A percentile compares a stretch with the other conserved stretches of the same genome.
phyloP scores from a whole-genome alignment of 2,888 invertebrate species.

The Poecilobothrus nobilitatus region DNA sequence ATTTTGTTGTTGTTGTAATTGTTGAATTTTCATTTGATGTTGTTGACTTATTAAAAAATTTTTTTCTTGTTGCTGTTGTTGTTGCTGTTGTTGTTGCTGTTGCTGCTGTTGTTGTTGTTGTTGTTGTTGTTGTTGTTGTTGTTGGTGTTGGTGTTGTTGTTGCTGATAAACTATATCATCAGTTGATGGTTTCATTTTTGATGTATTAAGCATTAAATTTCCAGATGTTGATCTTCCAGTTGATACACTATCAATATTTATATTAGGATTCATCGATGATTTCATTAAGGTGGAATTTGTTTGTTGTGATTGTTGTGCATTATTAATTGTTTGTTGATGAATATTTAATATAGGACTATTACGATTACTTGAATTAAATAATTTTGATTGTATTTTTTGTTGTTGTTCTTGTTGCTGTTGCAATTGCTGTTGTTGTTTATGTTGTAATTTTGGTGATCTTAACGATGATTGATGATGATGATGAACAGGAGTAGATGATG shows the following conservation, averaged over 20 bases:
- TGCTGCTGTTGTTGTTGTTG: conserved; percentile 14
- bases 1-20: conserved; percentile 18
- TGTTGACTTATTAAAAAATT: conserved; percentile 16
- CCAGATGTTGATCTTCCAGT: neutral
- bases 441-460: neutral
- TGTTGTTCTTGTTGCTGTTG: neutral
- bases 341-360: conserved; percentile 2
- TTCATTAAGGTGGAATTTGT: neutral
- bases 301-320: neutral
- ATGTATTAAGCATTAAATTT: neutral
- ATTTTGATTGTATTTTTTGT: neutral
- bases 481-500: neutral
- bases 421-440: conserved; percentile 3
- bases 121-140: conserved; percentile 16
- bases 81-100: conserved; percentile 16
- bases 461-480: neutral
- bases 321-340: neutral
- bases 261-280: neutral
- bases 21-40: conserved; percentile 16
- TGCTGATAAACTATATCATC: conserved; percentile 13
- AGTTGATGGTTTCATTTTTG: neutral
- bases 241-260: neutral
- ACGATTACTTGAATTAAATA: neutral
- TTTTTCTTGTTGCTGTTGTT: conserved; percentile 17
- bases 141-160: conserved; percentile 11